Conservation (phyloP, 2,113 vertebrate species). For the Aegotheles bennettii region DNA sequence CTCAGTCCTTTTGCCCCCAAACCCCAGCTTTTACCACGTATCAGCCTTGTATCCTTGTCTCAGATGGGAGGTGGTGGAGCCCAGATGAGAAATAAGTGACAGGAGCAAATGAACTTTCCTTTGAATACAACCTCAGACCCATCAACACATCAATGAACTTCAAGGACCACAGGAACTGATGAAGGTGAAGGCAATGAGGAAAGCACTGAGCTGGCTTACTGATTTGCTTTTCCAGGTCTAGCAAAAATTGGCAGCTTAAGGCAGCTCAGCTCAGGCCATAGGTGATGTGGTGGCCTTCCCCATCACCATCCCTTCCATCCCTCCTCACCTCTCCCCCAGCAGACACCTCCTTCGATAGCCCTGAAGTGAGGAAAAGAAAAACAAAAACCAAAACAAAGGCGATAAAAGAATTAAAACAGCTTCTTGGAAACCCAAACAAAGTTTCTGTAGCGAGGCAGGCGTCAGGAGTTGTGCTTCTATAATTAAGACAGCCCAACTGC, state of each 20-base stretch:
- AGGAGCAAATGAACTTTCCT: not conserved
- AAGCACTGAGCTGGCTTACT: not conserved
- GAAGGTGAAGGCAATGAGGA: not conserved
- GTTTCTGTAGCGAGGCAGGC: not conserved
- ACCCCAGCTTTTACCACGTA: fast-evolving
- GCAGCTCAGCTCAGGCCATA: not conserved
- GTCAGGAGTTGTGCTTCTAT: not conserved
- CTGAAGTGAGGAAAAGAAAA: not conserved
- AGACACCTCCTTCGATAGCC: not conserved
- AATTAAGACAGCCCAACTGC: not conserved
- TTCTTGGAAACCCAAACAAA: constrained; percentile 13
- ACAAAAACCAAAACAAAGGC: not conserved
- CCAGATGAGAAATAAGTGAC: not conserved
- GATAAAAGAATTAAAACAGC: not conserved
- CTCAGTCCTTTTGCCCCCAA: not conserved
- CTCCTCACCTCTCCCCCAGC: not conserved
- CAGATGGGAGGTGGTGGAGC: not conserved
- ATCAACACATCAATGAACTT: no score
- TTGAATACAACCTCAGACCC: no score
- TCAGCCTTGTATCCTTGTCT: not conserved
- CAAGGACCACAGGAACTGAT: not conserved
- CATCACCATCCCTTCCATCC: not conserved
- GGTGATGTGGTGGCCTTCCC: not conserved
- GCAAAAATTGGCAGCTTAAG: not conserved
- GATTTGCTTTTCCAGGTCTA: not conserved